A percentile compares a stretch with the other conserved stretches of the same genome.
Conservation (phyloP, 1,140 invertebrate genomes). For the Hypsibius dujardini region DNA sequence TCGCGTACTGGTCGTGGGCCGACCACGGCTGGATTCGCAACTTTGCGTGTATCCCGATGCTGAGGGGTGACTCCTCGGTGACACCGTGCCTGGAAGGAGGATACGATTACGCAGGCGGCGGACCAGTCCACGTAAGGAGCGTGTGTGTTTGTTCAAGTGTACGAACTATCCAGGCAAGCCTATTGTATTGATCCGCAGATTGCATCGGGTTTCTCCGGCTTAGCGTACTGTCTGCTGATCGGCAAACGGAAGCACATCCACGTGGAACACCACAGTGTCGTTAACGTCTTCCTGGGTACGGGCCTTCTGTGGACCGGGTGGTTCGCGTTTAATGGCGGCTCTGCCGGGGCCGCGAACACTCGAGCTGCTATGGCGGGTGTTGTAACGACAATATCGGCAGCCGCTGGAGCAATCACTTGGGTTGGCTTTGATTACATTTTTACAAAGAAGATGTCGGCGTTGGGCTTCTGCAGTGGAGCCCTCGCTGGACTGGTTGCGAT, state of each 20-base stretch:
- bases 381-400: not conserved
- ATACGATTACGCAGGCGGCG: conserved; percentile 9
- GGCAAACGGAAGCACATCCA: conserved; percentile 2
- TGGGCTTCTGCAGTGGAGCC: not conserved
- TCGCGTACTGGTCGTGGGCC: conserved; percentile 8
- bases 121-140: not conserved
- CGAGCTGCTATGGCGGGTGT: conserved; percentile 2
- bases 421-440: not conserved
- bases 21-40: conserved; percentile 17
- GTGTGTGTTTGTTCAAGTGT: no score
- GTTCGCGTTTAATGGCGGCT: conserved; percentile 12
- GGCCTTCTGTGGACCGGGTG: conserved; percentile 15
- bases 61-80: not conserved
- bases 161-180: no score
- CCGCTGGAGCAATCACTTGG: not conserved
- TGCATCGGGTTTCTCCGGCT: conserved; percentile 3
- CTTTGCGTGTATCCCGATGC: not conserved
- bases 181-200: not conserved
- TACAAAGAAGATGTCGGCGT: conserved; percentile 7
- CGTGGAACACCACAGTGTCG: not conserved
- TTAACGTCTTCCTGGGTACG: not conserved
- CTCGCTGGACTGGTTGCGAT: not conserved
- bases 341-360: not conserved
- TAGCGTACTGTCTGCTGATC: conserved; percentile 11
- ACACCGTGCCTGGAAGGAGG: not conserved